Evolutionary conservation across 2,888 invertebrate species (phyloP).

Genomic region (Pantelozetes paolii): DNA sequence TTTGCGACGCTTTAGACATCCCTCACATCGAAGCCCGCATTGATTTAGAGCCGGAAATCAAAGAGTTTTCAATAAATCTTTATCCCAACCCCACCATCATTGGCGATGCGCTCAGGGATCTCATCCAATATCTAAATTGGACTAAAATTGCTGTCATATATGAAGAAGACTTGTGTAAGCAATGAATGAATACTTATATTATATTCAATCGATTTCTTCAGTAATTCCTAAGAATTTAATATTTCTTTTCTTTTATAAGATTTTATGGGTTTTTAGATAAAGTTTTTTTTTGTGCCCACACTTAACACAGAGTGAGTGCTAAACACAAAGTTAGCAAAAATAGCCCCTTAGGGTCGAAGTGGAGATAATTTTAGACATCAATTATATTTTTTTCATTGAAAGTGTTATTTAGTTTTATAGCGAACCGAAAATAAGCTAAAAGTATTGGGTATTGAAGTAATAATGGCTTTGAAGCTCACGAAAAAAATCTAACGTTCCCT

Average conservation of each 20-base stretch:
- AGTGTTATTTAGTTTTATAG: background rate
- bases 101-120: slow-evolving; percentile 73
- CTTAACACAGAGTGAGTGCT: too few relatives aligned
- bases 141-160: slow-evolving; percentile 87
- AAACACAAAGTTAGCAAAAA: background rate
- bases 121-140: slow-evolving; percentile 85
- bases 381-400: background rate
- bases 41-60: slow-evolving; percentile 55
- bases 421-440: slow-evolving; percentile 2
- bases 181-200: background rate
- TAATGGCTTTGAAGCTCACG: background rate
- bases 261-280: too few relatives aligned
- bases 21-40: slow-evolving; percentile 76
- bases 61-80: slow-evolving; percentile 77
- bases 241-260: background rate
- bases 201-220: background rate
- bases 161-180: slow-evolving; percentile 66
- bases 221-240: background rate
- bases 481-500: background rate
- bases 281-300: too few relatives aligned
- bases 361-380: background rate
- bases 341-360: background rate
- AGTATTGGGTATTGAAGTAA: background rate
- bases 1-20: slow-evolving; percentile 79
- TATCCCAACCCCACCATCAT: slow-evolving; percentile 77